These are phyloP conservation scores for Notamacropus eugenii DNA, from an alignment of 2,797 vertebrate species.

Conservation along the genomic window DNA sequence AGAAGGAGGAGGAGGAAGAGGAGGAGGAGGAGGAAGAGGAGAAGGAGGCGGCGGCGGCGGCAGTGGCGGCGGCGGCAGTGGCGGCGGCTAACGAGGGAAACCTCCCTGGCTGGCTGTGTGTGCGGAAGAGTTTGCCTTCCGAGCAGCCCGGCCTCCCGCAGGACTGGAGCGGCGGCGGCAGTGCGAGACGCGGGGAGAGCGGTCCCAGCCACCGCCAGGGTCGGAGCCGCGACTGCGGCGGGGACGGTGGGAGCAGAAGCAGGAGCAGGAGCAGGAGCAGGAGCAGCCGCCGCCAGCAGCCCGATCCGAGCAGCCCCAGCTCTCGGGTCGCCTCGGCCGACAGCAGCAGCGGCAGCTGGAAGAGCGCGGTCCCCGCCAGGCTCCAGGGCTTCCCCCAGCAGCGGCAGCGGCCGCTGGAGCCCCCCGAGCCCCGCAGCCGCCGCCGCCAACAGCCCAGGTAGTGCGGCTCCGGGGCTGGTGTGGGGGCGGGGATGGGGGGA, in stretches of 20 bases:
- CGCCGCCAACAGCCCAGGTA: slow-evolving; percentile 73
- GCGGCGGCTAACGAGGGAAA: slow-evolving; percentile 35
- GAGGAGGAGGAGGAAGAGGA: neutral
- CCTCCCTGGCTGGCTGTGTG: slow-evolving; percentile 66
- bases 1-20: neutral
- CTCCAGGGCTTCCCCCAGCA: slow-evolving; percentile 52
- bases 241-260: slow-evolving; percentile 58
- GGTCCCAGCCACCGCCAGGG: slow-evolving; percentile 20
- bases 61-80: slow-evolving; percentile 41
- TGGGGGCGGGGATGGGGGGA: neutral
- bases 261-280: neutral
- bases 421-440: slow-evolving; percentile 29
- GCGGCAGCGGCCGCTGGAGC: slow-evolving; percentile 35
- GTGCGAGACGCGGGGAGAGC: slow-evolving; percentile 65
- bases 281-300: slow-evolving; percentile 77
- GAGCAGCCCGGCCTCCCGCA: slow-evolving; percentile 78
- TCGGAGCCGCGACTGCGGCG: slow-evolving; percentile 40
- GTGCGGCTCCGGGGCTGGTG: slow-evolving; percentile 61
- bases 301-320: slow-evolving; percentile 67
- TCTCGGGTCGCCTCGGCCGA: slow-evolving; percentile 80
- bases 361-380: slow-evolving; percentile 77
- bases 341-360: slow-evolving; percentile 78
- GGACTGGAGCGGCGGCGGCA: slow-evolving; percentile 67
- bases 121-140: slow-evolving; percentile 76
- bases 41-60: neutral